Base-by-base conservation (phyloP, 30 jellyfish, hydroid and myxozoan species). In the Cassiopea andromeda region DNA sequence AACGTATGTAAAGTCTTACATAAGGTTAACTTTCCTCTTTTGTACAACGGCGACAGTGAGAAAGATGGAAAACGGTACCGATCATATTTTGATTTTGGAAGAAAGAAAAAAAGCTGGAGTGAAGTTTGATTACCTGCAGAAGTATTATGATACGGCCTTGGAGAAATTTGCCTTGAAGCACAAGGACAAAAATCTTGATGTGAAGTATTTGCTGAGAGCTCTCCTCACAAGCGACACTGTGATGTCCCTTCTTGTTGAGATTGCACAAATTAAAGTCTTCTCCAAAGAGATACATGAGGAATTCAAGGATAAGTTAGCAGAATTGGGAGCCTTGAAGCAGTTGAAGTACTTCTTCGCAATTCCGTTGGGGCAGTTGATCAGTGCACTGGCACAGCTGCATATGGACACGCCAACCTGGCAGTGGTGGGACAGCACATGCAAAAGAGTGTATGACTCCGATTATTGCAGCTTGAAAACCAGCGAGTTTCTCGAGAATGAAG, bases 341-440 rank as follows among this genome's bases (percentile, higher is more conserved):
- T 74, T 83, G 70, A 83, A 83, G 75, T 83, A 66, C 38, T 83
- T 83, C 73, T 83, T 12, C 69, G 17, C 75, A 5, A 69, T 83
- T 7, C 91, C 91, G 58, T 46, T 83, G 44, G 81, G 91, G 44
- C 91, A 83, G 84, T 58, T 83, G 73, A 57, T 83, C 91, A 12
- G 48, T 18, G 91, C 91, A 13, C 82, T 83, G 44, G 43, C 83
- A 7, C 82, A 54, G 44, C 91, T 83, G 60, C 60, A 16, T 12
- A 48, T 46, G 60, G 58, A 71, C 49, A 47, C 50, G 75, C 83
- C 83, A 27, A 45, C 75, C 1, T 67, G 75, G 44, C 44, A 27
- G 0, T 79, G 88, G 88, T 83, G 91, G 91, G 49, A 50, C 19
- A 17, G 16, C 10, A 45, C 68, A 27, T 16, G 59, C 48, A 68